phyloP scores from a whole-genome alignment of 2,797 vertebrate species.

The Siniperca undulata region DNA sequence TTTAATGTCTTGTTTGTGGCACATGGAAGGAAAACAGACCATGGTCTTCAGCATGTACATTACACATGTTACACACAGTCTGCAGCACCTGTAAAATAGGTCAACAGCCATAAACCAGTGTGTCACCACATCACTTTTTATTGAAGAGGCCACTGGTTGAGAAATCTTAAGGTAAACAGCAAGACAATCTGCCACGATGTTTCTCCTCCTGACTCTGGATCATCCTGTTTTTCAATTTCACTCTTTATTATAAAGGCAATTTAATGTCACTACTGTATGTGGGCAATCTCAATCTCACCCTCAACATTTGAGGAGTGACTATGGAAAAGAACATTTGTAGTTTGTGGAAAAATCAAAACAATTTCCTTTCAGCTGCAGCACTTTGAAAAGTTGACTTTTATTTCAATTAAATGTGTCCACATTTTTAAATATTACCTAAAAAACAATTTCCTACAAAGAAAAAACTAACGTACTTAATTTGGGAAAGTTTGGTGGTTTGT shows the following conservation, averaged over 20 bases:
- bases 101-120: conserved; percentile 56
- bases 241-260: conserved; percentile 26
- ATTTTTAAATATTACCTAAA: neutral
- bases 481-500: neutral
- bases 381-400: conserved; percentile 3
- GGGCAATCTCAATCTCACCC: neutral
- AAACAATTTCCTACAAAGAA: neutral
- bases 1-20: neutral
- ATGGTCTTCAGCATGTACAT: neutral
- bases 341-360: conserved; percentile 13
- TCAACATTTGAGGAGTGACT: neutral
- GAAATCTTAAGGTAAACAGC: conserved; percentile 49
- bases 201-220: neutral
- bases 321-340: conserved; percentile 9
- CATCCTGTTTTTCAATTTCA: conserved; percentile 43
- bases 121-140: conserved; percentile 45
- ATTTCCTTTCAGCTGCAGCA: conserved; percentile 21
- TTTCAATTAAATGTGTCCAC: neutral
- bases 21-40: neutral
- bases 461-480: neutral
- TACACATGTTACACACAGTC: neutral
- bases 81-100: conserved; percentile 49
- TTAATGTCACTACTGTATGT: neutral
- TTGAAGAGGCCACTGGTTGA: conserved; percentile 42
- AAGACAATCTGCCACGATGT: neutral